Evolutionary conservation across 2,888 invertebrate genomes (phyloP), one percentile per base, ranked within the genome.

Genomic region (Myathropa florea): DNA sequence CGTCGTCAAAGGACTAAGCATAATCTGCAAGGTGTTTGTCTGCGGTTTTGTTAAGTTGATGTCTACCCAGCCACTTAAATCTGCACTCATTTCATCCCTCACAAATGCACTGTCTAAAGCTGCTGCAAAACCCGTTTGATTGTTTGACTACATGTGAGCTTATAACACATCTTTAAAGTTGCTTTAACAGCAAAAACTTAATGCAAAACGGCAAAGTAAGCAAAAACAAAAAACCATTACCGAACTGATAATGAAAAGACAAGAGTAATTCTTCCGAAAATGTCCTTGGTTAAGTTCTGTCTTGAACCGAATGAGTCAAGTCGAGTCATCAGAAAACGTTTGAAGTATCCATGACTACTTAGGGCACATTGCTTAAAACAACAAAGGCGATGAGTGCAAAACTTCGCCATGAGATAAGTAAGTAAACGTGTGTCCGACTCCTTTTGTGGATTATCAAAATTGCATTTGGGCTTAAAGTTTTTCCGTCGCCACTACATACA

Each of bases 361-460:
- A 28, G 60, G 53, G 30, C 30, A 53, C n/a, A 60, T 24, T 21
- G 53, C 63, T 73, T 61, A n/a, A 55, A 63, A 63, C 55, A 61
- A 77, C 61, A 55, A 77, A 77, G 28, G 65, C 79, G 79, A 71
- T 64, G 71, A 71, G 71, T 79, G 79, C 46, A 65, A 64, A 79
- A 79, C 64, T 79, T 71, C 61, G 55, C 55, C 77, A 77, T 77
- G 36, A 61, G 68, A 77, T 77, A 68, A 68, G 77, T 77, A 55
- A 77, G 61, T 55, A 77, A 77, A 68, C 68, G 77, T 77, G 77
- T 46, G 68, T 68, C 68, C 68, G 33, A 21, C 53, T 71, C 65
- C 79, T 64, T 71, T 71, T 79, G 59, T 65, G 79, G 79, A 79
- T 79, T 71, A 79, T 77, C 61, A 77, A 61, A 77, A 77, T 77